A percentile compares a stretch with the other conserved stretches of the same genome.
These are phyloP conservation scores for Drosophila orosa DNA, from an alignment of 1,140 invertebrate genomes.

Conservation along the genomic window DNA sequence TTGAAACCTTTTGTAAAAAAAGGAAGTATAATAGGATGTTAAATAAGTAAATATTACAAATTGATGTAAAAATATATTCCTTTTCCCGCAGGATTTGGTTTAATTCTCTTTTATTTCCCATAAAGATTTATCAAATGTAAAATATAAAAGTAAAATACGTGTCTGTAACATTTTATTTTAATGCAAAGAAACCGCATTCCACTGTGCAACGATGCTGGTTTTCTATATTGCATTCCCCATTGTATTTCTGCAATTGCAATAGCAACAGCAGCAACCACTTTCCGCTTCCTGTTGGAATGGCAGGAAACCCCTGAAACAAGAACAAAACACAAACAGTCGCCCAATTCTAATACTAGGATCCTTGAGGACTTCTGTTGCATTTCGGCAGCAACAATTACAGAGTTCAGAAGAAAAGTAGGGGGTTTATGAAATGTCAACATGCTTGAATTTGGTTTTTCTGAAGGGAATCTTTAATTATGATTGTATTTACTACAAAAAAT, in stretches of 20 bases:
- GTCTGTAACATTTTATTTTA: neutral
- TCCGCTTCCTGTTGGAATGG: constrained; percentile 68
- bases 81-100: no score
- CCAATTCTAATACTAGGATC: constrained; percentile 57
- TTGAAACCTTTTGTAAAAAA: neutral
- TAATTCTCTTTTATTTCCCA: neutral
- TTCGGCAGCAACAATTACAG: constrained; percentile 40
- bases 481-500: no score
- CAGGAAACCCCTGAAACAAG: constrained; percentile 52
- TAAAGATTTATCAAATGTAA: neutral
- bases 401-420: neutral
- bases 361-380: constrained; percentile 30
- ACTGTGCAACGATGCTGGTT: constrained; percentile 13
- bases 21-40: no score
- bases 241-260: constrained; percentile 40
- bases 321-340: constrained; percentile 30
- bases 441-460: no score
- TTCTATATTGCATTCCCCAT: constrained; percentile 15
- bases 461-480: no score
- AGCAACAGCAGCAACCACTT: constrained; percentile 59
- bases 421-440: constrained; percentile 16
- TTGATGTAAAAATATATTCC: no score
- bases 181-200: neutral
- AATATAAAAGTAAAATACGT: no score
- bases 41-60: neutral